A percentile compares a stretch with the other conserved stretches of the same genome.
phyloP scores from a whole-genome alignment of 1,140 invertebrate species.

The Andricus grossulariae region DNA sequence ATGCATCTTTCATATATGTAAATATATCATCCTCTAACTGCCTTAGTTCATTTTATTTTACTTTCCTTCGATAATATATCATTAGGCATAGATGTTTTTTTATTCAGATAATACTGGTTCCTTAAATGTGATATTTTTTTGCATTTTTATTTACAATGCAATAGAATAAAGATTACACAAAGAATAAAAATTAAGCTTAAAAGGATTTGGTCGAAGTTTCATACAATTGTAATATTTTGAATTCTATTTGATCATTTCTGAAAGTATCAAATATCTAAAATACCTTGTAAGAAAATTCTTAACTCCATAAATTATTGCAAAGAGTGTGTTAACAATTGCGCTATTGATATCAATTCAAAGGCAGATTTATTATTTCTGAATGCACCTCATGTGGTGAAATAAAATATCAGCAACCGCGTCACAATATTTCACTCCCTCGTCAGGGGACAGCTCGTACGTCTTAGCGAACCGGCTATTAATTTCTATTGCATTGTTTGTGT shows the following conservation, averaged over 20 bases:
- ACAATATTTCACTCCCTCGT: constrained; percentile 13
- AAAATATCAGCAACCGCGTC: background rate
- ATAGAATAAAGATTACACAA: too few species aligned
- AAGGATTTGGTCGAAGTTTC: background rate
- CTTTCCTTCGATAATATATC: too few species aligned
- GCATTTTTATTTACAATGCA: too few species aligned
- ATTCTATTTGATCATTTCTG: background rate
- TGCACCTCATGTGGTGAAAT: background rate
- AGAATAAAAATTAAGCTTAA: too few species aligned
- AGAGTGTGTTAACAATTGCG: background rate
- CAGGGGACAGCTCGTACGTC: constrained; percentile 11
- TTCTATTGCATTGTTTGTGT: background rate
- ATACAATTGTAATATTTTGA: background rate
- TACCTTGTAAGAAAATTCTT: background rate
- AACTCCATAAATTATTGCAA: background rate
- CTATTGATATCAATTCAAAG: background rate
- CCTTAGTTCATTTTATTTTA: too few species aligned
- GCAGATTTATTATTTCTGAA: background rate
- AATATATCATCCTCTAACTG: too few species aligned
- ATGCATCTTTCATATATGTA: too few species aligned
- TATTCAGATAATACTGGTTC: too few species aligned
- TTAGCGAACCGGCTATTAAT: background rate
- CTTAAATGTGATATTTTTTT: too few species aligned
- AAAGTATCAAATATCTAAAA: too few species aligned
- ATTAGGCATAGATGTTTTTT: too few species aligned